These are phyloP conservation scores for Luehdorfia chinensis DNA, from an alignment of 1,140 invertebrate species.

Conservation along the genomic window DNA sequence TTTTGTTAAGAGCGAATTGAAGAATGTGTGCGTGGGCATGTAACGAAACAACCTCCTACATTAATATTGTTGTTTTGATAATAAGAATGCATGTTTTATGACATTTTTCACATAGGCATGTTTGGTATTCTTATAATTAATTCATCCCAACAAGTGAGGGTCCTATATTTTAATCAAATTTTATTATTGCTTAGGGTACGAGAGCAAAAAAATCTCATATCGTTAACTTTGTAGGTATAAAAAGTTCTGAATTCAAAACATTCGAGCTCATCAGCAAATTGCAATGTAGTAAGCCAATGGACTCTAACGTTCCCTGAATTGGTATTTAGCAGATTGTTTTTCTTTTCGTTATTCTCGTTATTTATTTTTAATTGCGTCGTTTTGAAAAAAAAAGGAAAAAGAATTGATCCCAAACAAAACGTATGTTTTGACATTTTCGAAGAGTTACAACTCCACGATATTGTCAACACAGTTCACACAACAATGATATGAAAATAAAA, in stretches of 20 bases:
- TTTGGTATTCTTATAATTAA: constrained; percentile 59
- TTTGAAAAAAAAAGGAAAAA: not conserved
- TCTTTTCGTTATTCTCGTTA: constrained; percentile 9
- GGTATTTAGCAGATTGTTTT: constrained; percentile 16
- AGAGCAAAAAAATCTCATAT: constrained; percentile 40
- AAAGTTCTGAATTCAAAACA: constrained; percentile 41
- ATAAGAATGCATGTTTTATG: constrained; percentile 34
- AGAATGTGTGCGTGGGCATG: constrained; percentile 19
- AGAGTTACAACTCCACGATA: constrained; percentile 12
- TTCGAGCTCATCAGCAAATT: constrained; percentile 38
- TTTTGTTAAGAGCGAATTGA: constrained; percentile 13
- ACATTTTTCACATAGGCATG: constrained; percentile 45
- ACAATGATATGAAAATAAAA: constrained; percentile 19
- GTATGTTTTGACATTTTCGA: constrained; percentile 6
- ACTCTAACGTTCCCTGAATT: constrained; percentile 10
- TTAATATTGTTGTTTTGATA: constrained; percentile 39
- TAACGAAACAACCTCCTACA: constrained; percentile 28
- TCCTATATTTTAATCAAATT: constrained; percentile 65
- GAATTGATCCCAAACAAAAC: not conserved
- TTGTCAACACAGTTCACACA: constrained; percentile 32
- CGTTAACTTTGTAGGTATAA: constrained; percentile 40
- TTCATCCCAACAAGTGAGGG: constrained; percentile 51
- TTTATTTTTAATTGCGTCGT: constrained; percentile 2
- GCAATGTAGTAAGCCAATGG: constrained; percentile 29
- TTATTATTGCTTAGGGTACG: constrained; percentile 56